phyloP scores from a whole-genome alignment of 2,888 invertebrate species.

The Diloba caeruleocephala region DNA sequence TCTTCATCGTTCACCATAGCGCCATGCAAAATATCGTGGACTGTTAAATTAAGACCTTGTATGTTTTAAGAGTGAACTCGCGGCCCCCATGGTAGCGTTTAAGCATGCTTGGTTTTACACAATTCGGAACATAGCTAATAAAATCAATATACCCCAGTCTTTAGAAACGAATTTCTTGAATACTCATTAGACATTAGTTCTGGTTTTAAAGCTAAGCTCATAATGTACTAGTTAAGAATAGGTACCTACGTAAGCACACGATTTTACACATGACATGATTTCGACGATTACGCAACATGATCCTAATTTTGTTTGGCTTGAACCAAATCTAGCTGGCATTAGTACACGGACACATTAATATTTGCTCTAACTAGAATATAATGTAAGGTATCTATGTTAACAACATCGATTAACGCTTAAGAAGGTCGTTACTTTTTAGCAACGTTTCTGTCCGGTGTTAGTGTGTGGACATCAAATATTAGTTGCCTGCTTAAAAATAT shows the following conservation, averaged over 20 bases:
- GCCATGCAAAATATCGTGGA: too few species aligned
- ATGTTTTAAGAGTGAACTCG: too few species aligned
- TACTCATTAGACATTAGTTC: conserved; percentile 12
- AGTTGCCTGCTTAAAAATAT: conserved; percentile 1
- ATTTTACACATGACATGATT: too few species aligned
- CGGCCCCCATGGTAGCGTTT: too few species aligned
- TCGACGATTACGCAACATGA: conserved; percentile 21
- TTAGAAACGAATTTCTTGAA: conserved; percentile 11
- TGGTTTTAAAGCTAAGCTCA: conserved; percentile 10
- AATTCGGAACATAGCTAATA: conserved; percentile 15
- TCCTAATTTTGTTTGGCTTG: conserved; percentile 11
- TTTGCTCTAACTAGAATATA: conserved; percentile 4
- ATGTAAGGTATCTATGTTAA: conserved; percentile 10
- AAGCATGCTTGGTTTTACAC: too few species aligned
- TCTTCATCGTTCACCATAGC: too few species aligned
- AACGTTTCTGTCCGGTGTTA: neutral
- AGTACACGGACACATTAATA: neutral
- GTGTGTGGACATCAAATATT: conserved; percentile 5
- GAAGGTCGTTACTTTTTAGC: conserved; percentile 20
- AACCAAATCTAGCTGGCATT: conserved; percentile 12
- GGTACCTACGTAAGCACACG: conserved; percentile 5
- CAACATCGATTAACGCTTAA: conserved; percentile 24
- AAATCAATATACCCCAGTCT: conserved; percentile 20
- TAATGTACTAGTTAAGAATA: conserved; percentile 11
- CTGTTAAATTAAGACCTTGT: too few species aligned